Evolutionary conservation across 2,888 invertebrate species (phyloP).

Genomic region (Drosophila rellima): DNA sequence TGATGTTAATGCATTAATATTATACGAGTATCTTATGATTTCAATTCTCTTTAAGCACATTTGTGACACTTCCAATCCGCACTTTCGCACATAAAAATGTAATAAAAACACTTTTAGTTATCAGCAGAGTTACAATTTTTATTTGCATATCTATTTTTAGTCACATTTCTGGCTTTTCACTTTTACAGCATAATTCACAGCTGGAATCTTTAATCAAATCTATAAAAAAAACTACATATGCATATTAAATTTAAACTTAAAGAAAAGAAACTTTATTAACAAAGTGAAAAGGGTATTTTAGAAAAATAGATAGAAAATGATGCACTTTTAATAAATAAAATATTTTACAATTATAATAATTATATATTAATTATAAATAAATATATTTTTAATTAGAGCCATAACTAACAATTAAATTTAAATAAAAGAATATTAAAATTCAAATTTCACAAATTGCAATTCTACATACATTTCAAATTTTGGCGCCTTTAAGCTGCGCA

Average conservation of each 20-base stretch:
- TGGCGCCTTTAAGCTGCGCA: slow-evolving; percentile 12
- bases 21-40: slow-evolving; percentile 14
- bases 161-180: slow-evolving; percentile 51
- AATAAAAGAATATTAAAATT: neutral
- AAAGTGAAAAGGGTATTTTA: neutral
- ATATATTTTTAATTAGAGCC: neutral
- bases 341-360: neutral
- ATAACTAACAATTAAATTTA: neutral
- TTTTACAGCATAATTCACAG: slow-evolving; percentile 42
- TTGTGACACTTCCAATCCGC: slow-evolving; percentile 22
- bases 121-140: slow-evolving; percentile 28
- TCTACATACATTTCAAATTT: slow-evolving; percentile 14
- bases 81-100: slow-evolving; percentile 67
- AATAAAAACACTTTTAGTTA: slow-evolving; percentile 33
- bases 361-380: neutral
- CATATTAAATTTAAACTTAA: neutral
- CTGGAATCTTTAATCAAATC: slow-evolving; percentile 16
- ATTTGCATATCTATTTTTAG: slow-evolving; percentile 58
- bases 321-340: neutral
- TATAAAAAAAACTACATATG: slow-evolving; percentile 7
- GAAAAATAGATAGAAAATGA: neutral
- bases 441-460: neutral
- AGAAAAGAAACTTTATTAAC: neutral
- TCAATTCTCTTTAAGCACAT: slow-evolving; percentile 27
- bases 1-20: slow-evolving; percentile 8